Evolutionary conservation across 2,888 invertebrate genomes (phyloP).

Genomic region (Eilema sororculum): DNA sequence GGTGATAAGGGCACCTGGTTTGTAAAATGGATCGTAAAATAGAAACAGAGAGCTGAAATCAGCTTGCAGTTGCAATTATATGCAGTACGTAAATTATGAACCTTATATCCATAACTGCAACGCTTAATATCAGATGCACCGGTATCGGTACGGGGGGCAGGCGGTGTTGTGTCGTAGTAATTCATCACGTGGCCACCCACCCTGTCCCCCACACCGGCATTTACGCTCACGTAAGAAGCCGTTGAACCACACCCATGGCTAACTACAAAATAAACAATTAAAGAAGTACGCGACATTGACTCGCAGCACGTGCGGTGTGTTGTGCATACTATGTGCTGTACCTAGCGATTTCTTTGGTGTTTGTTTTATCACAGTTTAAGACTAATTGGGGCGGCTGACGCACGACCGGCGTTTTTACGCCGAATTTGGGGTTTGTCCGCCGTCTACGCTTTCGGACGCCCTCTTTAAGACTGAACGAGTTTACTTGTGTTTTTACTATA

Average conservation of each 20-base stretch:
- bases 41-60: constrained; percentile 37
- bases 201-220: constrained; percentile 36
- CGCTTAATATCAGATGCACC: constrained; percentile 68
- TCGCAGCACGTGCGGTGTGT: background rate
- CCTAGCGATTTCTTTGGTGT: constrained; percentile 50
- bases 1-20: constrained; percentile 10
- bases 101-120: constrained; percentile 54
- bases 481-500: constrained; percentile 66
- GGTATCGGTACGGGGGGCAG: constrained; percentile 46
- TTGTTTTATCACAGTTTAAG: constrained; percentile 54
- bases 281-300: background rate
- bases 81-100: constrained; percentile 33
- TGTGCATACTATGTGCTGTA: constrained; percentile 39
- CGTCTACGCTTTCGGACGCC: constrained; percentile 75
- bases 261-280: constrained; percentile 38
- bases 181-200: constrained; percentile 63
- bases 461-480: constrained; percentile 71
- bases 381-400: constrained; percentile 33
- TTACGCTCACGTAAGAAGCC: constrained; percentile 56
- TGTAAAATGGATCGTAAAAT: constrained; percentile 21
- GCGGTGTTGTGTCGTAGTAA: constrained; percentile 51
- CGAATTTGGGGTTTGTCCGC: constrained; percentile 61
- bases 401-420: constrained; percentile 48
- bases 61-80: constrained; percentile 18
- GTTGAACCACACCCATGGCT: constrained; percentile 69